Conservation (phyloP, 2,888 invertebrate species). For the Aethes cnicana region DNA sequence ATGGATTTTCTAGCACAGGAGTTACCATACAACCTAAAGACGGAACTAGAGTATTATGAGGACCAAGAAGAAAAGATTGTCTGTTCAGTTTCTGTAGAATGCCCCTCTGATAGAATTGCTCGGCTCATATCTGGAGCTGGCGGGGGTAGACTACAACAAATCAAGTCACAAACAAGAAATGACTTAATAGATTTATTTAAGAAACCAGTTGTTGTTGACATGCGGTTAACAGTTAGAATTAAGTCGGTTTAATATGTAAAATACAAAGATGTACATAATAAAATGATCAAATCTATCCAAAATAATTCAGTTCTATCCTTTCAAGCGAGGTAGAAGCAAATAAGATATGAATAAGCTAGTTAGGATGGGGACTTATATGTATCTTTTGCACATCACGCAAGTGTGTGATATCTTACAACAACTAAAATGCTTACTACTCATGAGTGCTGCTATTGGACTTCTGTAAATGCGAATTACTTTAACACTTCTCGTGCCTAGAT, state of each 20-base stretch:
- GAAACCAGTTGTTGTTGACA: slow-evolving; percentile 76
- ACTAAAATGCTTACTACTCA: too few relatives aligned
- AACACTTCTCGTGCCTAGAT: too few relatives aligned
- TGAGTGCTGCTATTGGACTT: too few relatives aligned
- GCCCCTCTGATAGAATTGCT: slow-evolving; percentile 84
- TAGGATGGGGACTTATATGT: too few relatives aligned
- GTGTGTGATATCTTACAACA: too few relatives aligned
- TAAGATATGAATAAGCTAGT: too few relatives aligned
- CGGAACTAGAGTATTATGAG: slow-evolving; percentile 86
- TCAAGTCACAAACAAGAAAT: slow-evolving; percentile 85
- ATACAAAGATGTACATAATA: background rate
- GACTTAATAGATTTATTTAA: slow-evolving; percentile 86
- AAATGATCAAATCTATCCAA: too few relatives aligned
- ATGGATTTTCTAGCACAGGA: slow-evolving; percentile 92
- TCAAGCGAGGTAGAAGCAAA: too few relatives aligned
- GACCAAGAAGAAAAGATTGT: slow-evolving; percentile 67
- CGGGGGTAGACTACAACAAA: slow-evolving; percentile 87
- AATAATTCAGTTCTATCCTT: too few relatives aligned
- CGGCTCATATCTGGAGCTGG: slow-evolving; percentile 86
- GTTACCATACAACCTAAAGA: slow-evolving; percentile 90
- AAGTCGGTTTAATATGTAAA: background rate
- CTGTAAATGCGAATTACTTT: too few relatives aligned
- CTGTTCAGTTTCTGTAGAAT: slow-evolving; percentile 83
- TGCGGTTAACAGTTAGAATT: slow-evolving; percentile 52
- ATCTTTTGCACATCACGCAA: too few relatives aligned